Conservation (phyloP, 2,888 invertebrate genomes). For the Brenthis daphne region DNA sequence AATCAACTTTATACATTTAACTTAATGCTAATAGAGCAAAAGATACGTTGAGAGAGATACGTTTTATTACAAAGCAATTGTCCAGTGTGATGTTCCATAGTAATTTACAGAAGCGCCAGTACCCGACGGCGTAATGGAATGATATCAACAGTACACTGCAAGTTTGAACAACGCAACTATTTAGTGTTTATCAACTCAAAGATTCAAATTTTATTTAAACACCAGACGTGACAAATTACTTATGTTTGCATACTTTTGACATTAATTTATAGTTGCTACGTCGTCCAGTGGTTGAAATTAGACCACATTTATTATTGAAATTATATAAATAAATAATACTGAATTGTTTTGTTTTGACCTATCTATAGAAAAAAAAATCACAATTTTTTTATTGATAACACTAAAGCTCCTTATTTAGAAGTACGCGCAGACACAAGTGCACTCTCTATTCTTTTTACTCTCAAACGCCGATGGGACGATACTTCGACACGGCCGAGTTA, state of each 20-base stretch:
- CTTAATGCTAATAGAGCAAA: conserved; percentile 10
- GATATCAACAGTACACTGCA: conserved; percentile 41
- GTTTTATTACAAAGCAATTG: conserved; percentile 38
- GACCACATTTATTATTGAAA: too few relatives aligned
- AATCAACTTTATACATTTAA: neutral
- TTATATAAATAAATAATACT: too few relatives aligned
- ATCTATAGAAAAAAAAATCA: too few relatives aligned
- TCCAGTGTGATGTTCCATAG: conserved; percentile 35
- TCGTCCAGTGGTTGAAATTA: too few relatives aligned
- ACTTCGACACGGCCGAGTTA: too few relatives aligned
- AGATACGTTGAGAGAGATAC: conserved; percentile 16
- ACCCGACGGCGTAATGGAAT: conserved; percentile 54
- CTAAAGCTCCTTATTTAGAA: too few relatives aligned
- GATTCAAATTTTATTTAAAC: conserved; percentile 31
- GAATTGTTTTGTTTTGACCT: neutral
- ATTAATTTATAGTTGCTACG: too few relatives aligned
- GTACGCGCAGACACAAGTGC: too few relatives aligned
- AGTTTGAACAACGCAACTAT: conserved; percentile 37
- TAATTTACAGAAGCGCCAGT: conserved; percentile 52
- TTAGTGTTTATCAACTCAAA: conserved; percentile 41
- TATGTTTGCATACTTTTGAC: conserved; percentile 2
- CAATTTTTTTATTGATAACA: too few relatives aligned
- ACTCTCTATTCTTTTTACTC: too few relatives aligned
- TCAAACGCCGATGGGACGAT: too few relatives aligned
- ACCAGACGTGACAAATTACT: conserved; percentile 28